These are phyloP conservation scores for Crypturellus tataupa DNA, from an alignment of 2,797 vertebrate species.

Conservation along the genomic window DNA sequence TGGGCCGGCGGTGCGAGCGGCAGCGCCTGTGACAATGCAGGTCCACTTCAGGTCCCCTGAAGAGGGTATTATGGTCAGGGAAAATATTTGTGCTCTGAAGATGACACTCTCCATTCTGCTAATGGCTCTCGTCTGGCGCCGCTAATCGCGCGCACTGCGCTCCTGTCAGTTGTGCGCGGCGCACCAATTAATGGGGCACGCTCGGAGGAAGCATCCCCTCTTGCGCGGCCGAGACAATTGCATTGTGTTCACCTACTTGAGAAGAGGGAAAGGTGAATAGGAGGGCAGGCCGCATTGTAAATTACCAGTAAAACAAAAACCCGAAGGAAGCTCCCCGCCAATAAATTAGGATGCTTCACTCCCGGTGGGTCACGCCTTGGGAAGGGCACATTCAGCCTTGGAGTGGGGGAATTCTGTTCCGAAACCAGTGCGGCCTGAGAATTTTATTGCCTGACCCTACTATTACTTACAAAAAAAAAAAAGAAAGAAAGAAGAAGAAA, in stretches of 20 bases:
- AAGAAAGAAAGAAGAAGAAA: neutral
- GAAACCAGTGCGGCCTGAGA: neutral
- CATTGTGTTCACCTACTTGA: constrained; percentile 84
- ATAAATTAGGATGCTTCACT: constrained; percentile 68
- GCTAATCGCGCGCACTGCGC: constrained; percentile 73
- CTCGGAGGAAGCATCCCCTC: constrained; percentile 77
- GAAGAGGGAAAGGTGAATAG: constrained; percentile 78
- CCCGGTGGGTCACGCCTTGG: neutral
- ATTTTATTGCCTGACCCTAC: neutral
- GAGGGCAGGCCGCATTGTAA: constrained; percentile 78
- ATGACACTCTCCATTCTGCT: constrained; percentile 84
- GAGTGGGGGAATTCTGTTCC: neutral
- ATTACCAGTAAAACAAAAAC: constrained; percentile 72
- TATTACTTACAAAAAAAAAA: neutral
- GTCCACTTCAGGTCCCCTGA: constrained; percentile 85
- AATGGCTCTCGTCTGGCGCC: constrained; percentile 80
- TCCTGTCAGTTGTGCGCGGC: constrained; percentile 75
- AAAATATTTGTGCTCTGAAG: constrained; percentile 86
- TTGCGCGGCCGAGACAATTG: constrained; percentile 73
- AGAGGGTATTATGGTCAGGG: constrained; percentile 87
- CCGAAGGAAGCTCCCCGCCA: constrained; percentile 35
- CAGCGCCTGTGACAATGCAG: constrained; percentile 76
- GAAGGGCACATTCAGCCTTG: neutral
- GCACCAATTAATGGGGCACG: constrained; percentile 73
- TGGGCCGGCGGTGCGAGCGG: constrained; percentile 35